Conservation (phyloP, 1,140 invertebrate species). For the Aphis gossypii region DNA sequence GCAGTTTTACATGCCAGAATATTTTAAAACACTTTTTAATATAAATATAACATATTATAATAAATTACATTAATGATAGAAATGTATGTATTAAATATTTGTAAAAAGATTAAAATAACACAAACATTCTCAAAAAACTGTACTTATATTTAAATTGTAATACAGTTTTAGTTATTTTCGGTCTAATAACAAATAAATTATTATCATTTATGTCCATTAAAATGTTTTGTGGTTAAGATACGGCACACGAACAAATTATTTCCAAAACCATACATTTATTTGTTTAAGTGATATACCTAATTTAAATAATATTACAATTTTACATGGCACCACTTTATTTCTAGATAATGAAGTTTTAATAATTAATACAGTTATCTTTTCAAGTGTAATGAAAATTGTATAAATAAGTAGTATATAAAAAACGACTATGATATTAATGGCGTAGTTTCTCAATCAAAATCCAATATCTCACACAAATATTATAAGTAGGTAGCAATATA, state of each 20-base stretch:
- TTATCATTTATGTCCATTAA: too few relatives aligned
- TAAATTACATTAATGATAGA: slow-evolving; percentile 2
- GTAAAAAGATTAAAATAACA: neutral
- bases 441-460: slow-evolving; percentile 7
- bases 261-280: neutral
- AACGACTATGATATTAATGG: neutral
- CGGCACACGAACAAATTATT: neutral
- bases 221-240: neutral
- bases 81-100: neutral
- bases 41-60: neutral
- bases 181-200: neutral
- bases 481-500: neutral
- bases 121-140: neutral
- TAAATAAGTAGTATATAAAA: neutral
- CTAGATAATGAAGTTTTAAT: neutral
- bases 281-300: neutral
- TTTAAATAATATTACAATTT: neutral
- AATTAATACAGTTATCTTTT: slow-evolving; percentile 22
- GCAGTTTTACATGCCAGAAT: neutral
- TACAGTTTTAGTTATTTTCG: neutral
- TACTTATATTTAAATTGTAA: neutral
- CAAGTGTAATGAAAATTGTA: neutral
- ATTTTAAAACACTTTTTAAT: neutral
- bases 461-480: neutral
- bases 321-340: neutral